phyloP scores from a whole-genome alignment of 1,140 invertebrate species.

The Drosophila setifemur region DNA sequence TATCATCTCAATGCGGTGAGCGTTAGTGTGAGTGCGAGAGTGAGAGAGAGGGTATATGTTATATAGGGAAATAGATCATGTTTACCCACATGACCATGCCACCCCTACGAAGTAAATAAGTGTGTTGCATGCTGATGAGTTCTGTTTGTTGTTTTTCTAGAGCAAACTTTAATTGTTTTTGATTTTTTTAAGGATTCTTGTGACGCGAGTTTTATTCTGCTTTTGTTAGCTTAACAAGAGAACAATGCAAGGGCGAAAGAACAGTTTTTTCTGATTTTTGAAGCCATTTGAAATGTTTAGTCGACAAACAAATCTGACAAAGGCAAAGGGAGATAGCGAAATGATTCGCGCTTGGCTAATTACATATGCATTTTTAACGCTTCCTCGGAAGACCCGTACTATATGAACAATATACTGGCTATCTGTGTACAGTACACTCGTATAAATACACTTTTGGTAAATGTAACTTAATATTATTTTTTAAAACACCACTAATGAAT shows the following conservation, averaged over 20 bases:
- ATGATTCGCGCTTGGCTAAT: conserved; percentile 54
- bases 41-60: not conserved
- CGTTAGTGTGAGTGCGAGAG: not conserved
- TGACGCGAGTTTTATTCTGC: conserved; percentile 58
- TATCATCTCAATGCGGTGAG: conserved; percentile 46
- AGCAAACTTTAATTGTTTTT: conserved; percentile 80
- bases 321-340: conserved; percentile 8
- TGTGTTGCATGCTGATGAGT: conserved; percentile 61
- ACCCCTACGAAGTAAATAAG: not conserved
- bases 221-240: conserved; percentile 27
- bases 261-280: conserved; percentile 38
- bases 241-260: not conserved
- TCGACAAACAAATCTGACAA: conserved; percentile 44
- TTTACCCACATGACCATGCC: conserved; percentile 56
- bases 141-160: conserved; percentile 78
- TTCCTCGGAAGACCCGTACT: conserved; percentile 33
- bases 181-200: conserved; percentile 76
- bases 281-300: conserved; percentile 62
- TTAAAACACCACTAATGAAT: too few relatives aligned
- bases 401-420: conserved; percentile 21
- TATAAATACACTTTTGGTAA: too few relatives aligned
- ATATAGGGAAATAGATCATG: conserved; percentile 33
- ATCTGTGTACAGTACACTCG: not conserved
- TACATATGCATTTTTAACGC: conserved; percentile 73
- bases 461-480: too few relatives aligned